phyloP scores from a whole-genome alignment of 2,113 vertebrate species.

The Gasterosteus aculeatus region DNA sequence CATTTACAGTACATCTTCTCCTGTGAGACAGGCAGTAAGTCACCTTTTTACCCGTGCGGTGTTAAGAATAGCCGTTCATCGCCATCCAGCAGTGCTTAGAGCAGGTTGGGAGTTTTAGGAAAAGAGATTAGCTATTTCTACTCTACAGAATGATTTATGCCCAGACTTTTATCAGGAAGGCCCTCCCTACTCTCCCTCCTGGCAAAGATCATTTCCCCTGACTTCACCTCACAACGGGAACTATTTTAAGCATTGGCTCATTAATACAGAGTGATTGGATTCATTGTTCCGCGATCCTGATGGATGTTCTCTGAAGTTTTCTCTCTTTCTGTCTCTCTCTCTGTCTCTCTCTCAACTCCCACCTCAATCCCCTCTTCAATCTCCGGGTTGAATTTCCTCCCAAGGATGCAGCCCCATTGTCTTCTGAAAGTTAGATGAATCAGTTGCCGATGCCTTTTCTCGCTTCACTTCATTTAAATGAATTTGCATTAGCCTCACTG shows the following conservation, averaged over 20 bases:
- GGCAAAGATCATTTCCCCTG: constrained; percentile 78
- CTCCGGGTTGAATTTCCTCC: constrained; percentile 66
- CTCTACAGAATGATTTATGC: constrained; percentile 77
- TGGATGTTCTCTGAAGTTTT: constrained; percentile 78
- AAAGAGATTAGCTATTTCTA: constrained; percentile 75
- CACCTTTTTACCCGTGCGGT: constrained; percentile 64
- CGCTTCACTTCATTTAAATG: constrained; percentile 68
- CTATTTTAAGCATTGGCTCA: constrained; percentile 80
- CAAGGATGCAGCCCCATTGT: constrained; percentile 69
- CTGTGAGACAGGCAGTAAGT: constrained; percentile 58
- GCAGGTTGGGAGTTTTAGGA: constrained; percentile 72
- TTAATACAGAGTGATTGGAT: constrained; percentile 81
- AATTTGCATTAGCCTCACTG: constrained; percentile 64
- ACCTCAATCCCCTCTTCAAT: constrained; percentile 72
- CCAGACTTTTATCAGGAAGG: constrained; percentile 74
- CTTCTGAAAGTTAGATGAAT: constrained; percentile 73
- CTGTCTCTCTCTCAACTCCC: constrained; percentile 53
- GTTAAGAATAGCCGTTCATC: constrained; percentile 69
- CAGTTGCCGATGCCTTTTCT: constrained; percentile 69
- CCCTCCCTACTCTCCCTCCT: constrained; percentile 44
- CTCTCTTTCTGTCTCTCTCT: constrained; percentile 48
- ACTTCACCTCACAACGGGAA: constrained; percentile 78
- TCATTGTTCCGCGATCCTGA: constrained; percentile 79
- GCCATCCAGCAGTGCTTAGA: constrained; percentile 72
- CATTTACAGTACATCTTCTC: constrained; percentile 39